Percentiles rank a stretch among this genome's conserved stretches.
Conservation (phyloP, 1,140 invertebrate species). For the Eueides isabella region DNA sequence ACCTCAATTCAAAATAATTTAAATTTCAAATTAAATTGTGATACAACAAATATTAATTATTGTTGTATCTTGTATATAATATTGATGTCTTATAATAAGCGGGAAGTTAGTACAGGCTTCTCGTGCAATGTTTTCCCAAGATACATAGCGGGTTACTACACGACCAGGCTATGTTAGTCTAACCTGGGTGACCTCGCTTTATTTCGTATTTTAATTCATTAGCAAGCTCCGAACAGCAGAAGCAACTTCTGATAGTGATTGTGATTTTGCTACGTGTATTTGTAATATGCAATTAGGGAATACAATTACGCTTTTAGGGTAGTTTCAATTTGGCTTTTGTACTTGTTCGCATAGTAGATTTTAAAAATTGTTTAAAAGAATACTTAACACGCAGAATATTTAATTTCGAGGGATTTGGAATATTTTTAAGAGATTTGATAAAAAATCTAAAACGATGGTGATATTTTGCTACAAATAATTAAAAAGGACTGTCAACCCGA, state of each 20-base stretch:
- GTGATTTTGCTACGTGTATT: constrained; percentile 26
- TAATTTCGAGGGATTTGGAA: background rate
- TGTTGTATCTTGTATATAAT: constrained; percentile 17
- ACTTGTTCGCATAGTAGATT: background rate
- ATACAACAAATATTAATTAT: background rate
- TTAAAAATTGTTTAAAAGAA: background rate
- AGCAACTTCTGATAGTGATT: constrained; percentile 38
- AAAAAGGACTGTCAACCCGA: too few relatives aligned
- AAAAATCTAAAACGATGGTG: background rate
- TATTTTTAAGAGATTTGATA: background rate
- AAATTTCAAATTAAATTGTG: background rate
- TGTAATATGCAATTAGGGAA: constrained; percentile 19
- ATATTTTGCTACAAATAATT: background rate
- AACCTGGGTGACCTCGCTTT: constrained; percentile 39
- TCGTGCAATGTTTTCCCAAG: constrained; percentile 43
- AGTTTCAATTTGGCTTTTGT: constrained; percentile 15
- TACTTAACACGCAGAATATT: background rate
- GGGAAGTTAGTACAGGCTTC: constrained; percentile 40
- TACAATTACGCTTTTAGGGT: constrained; percentile 2
- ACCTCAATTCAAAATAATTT: too few relatives aligned
- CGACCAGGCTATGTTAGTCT: constrained; percentile 39
- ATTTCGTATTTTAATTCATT: constrained; percentile 45
- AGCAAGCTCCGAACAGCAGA: constrained; percentile 34
- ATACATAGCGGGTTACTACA: constrained; percentile 39
- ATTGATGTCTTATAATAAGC: constrained; percentile 38